Conservation (phyloP, 64 coral and sea anemone species). For the Montipora efflorescens region DNA sequence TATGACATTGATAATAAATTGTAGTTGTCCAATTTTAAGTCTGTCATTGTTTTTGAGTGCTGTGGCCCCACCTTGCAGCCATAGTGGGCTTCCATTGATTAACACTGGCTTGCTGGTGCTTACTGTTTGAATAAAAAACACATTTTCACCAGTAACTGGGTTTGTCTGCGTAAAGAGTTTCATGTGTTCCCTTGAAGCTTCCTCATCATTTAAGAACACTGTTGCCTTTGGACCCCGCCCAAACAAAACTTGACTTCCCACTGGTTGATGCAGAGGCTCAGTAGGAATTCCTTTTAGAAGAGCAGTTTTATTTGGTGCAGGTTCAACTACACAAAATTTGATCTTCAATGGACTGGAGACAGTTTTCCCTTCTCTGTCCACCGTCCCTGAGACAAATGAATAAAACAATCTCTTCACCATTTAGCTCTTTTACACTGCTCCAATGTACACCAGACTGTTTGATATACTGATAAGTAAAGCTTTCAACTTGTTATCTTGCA, state of each 20-base stretch:
- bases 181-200: slow-evolving; percentile 22
- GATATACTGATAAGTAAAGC: no score
- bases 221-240: neutral
- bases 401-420: no score
- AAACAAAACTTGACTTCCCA: slow-evolving; percentile 15
- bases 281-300: slow-evolving; percentile 45
- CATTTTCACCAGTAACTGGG: neutral
- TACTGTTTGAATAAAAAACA: slow-evolving; percentile 1
- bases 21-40: neutral
- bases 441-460: no score
- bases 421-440: no score
- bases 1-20: neutral
- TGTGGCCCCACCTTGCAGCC: neutral
- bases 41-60: slow-evolving; percentile 9
- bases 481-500: no score
- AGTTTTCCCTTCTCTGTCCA: neutral
- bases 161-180: slow-evolving; percentile 15
- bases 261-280: neutral
- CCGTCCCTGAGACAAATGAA: neutral
- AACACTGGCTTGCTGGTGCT: neutral
- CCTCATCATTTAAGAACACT: slow-evolving; percentile 15
- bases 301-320: neutral
- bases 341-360: slow-evolving; percentile 34
- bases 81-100: slow-evolving; percentile 8
- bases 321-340: neutral